These are phyloP conservation scores for Macquaria australasica DNA, from an alignment of 2,113 vertebrate genomes.

Conservation along the genomic window DNA sequence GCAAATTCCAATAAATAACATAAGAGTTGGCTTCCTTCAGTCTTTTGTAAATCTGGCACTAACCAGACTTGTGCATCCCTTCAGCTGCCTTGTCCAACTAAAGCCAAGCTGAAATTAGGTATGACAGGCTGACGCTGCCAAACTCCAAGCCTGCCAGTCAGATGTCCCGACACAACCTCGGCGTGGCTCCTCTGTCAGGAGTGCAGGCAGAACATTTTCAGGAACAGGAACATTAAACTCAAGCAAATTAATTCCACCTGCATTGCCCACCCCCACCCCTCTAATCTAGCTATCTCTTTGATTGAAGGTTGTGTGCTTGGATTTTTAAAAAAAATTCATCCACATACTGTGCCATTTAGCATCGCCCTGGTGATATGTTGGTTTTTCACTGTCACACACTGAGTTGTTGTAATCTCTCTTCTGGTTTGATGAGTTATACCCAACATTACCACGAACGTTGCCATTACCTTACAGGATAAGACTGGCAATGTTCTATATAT, in stretches of 20 bases:
- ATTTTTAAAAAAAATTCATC: slow-evolving; percentile 20
- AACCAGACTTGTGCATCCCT: background rate
- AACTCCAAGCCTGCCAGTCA: slow-evolving; percentile 41
- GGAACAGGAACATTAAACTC: slow-evolving; percentile 28
- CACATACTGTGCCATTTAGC: background rate
- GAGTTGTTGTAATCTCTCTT: background rate
- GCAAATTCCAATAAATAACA: background rate
- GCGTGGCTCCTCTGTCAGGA: slow-evolving; percentile 42
- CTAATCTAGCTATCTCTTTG: slow-evolving; percentile 40
- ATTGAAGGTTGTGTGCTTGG: slow-evolving; percentile 15
- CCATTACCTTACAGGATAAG: background rate
- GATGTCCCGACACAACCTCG: slow-evolving; percentile 72
- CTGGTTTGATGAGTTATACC: background rate
- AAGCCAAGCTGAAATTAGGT: slow-evolving; percentile 13
- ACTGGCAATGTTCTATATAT: background rate
- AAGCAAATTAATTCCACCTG: slow-evolving; percentile 39
- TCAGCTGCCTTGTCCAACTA: background rate
- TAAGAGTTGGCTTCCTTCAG: background rate
- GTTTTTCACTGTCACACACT: background rate
- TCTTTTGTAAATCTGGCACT: background rate
- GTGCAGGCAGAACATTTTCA: background rate
- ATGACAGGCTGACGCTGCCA: slow-evolving; percentile 42
- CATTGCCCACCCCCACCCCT: background rate
- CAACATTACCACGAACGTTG: background rate
- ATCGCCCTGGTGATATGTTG: background rate